Percentiles rank a stretch among this genome's conserved stretches.
Conservation (phyloP, 2,797 vertebrate genomes). For the Anniella stebbinsi region DNA sequence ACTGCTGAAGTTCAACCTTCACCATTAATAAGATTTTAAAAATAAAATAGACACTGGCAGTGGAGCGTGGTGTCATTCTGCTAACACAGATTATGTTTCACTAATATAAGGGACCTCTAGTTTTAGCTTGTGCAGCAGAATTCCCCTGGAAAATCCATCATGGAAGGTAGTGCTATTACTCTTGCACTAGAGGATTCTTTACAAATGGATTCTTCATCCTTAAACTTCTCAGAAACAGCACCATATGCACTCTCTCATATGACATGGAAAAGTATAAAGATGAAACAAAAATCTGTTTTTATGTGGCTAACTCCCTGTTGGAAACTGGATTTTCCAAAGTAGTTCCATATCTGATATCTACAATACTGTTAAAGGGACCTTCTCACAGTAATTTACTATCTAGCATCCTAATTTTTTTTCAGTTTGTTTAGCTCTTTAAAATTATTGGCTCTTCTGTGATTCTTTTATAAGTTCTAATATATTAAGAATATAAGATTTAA, state of each 20-base stretch:
- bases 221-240: not conserved
- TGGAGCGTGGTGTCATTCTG: too few relatives aligned
- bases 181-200: not conserved
- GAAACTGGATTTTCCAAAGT: not conserved
- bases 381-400: not conserved
- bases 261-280: not conserved
- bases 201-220: not conserved
- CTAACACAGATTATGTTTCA: too few relatives aligned
- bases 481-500: not conserved
- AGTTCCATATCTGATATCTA: not conserved
- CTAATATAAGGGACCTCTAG: too few relatives aligned
- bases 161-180: too few relatives aligned
- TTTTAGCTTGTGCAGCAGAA: too few relatives aligned
- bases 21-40: not conserved
- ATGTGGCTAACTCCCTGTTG: not conserved
- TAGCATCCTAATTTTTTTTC: not conserved
- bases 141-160: too few relatives aligned
- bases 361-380: not conserved
- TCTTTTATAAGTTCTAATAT: not conserved
- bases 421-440: not conserved
- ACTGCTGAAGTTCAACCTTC: not conserved
- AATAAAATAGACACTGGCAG: slow-evolving; percentile 1
- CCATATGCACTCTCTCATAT: not conserved
- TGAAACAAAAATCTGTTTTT: not conserved
- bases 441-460: not conserved